Conservation (phyloP, 1,140 invertebrate genomes). For the Fopius arisanus region DNA sequence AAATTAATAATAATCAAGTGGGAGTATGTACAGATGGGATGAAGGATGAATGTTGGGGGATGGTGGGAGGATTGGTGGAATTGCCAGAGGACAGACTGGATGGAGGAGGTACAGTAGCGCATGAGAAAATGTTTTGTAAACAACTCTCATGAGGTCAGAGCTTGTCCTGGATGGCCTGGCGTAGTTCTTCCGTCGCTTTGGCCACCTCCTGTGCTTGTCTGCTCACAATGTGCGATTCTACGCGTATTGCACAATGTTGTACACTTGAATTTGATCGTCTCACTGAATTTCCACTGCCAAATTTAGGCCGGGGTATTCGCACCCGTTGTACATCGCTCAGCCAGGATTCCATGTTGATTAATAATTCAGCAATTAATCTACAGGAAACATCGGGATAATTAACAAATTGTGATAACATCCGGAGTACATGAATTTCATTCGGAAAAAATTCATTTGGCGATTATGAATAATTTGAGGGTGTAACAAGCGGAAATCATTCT, state of each 20-base stretch:
- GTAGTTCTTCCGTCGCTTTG: slow-evolving; percentile 77
- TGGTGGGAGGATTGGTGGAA: background rate
- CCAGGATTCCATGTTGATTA: slow-evolving; percentile 77
- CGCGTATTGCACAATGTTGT: slow-evolving; percentile 49
- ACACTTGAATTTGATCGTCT: slow-evolving; percentile 57
- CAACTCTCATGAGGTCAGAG: slow-evolving; percentile 64
- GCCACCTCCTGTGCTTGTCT: slow-evolving; percentile 65
- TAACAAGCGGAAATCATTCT: no score
- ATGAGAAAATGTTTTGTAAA: background rate
- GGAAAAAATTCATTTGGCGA: no score
- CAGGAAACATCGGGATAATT: background rate
- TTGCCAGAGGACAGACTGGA: background rate
- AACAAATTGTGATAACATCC: no score
- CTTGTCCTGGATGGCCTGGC: slow-evolving; percentile 77
- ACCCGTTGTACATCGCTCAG: slow-evolving; percentile 82
- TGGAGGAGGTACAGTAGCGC: slow-evolving; percentile 28
- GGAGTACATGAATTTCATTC: no score
- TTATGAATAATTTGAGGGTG: no score
- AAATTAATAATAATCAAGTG: slow-evolving; percentile 1
- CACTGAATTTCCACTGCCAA: slow-evolving; percentile 70
- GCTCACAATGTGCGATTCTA: slow-evolving; percentile 50
- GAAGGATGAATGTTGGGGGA: background rate
- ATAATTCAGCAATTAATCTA: background rate
- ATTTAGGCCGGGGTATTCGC: slow-evolving; percentile 83
- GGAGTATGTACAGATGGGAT: slow-evolving; percentile 21